These are phyloP conservation scores for Sebastes ruberrimus DNA, from an alignment of 2,797 vertebrate species.

Conservation along the genomic window DNA sequence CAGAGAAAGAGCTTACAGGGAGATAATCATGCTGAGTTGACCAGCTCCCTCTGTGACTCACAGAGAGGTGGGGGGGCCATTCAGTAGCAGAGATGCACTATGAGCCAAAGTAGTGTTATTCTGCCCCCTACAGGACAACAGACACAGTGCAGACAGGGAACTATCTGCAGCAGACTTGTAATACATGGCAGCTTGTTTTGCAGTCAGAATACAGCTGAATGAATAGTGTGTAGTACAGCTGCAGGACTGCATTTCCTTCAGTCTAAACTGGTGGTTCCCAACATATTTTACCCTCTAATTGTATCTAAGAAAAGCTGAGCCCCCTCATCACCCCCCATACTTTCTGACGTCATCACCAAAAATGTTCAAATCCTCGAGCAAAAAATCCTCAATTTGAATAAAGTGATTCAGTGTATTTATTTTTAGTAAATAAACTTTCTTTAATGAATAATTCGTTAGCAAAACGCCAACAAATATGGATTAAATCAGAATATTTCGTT, in stretches of 20 bases:
- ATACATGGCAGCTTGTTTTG: not conserved
- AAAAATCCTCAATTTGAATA: no score
- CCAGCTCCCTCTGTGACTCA: not conserved
- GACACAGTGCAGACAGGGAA: not conserved
- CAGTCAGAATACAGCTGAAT: not conserved
- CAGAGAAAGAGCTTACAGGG: constrained; percentile 13
- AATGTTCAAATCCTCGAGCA: no score
- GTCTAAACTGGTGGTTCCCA: no score
- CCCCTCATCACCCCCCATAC: fast-evolving
- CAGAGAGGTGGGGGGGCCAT: not conserved
- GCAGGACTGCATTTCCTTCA: not conserved
- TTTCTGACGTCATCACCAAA: no score
- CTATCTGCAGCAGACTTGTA: not conserved
- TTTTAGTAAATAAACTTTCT: no score
- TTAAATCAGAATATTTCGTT: no score
- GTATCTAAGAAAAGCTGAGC: no score
- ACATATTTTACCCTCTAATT: no score
- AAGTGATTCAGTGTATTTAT: no score
- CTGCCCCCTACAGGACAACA: constrained; percentile 55
- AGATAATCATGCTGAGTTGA: not conserved
- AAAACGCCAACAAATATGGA: no score
- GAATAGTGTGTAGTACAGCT: not conserved
- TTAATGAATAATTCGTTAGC: no score
- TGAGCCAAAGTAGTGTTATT: constrained; percentile 1
- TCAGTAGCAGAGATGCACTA: not conserved